Percentiles rank a stretch among this genome's conserved stretches.
Evolutionary conservation across 2,797 vertebrate species (phyloP).

Genomic region (Cossypha caffra): DNA sequence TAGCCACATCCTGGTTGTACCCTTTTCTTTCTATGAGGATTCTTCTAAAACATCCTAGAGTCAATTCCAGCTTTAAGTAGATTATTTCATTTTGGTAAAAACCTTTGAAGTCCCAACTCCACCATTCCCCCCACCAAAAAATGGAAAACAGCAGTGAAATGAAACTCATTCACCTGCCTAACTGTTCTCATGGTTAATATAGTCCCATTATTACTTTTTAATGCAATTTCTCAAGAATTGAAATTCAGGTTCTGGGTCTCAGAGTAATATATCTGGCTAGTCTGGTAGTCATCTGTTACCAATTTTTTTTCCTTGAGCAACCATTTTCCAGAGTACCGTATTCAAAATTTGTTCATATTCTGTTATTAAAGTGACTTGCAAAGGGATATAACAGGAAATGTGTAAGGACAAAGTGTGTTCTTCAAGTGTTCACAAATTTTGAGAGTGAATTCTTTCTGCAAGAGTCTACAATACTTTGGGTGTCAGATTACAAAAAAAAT

Average conservation of each 20-base stretch:
- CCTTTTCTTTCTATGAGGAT: not conserved
- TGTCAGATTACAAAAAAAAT: not conserved
- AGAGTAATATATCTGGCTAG: not conserved
- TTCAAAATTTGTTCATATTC: not conserved
- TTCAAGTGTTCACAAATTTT: not conserved
- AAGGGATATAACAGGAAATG: not conserved
- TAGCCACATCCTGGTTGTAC: not conserved
- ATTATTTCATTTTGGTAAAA: not conserved
- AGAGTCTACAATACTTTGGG: not conserved
- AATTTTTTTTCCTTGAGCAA: not conserved
- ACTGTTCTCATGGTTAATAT: not conserved
- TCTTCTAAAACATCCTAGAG: not conserved
- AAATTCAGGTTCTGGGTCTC: not conserved
- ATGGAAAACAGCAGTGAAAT: not conserved
- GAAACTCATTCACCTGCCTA: not conserved
- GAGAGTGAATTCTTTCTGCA: not conserved
- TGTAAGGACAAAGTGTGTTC: not conserved
- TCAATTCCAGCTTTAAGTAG: not conserved
- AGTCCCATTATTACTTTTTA: not conserved
- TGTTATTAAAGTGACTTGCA: fast-evolving
- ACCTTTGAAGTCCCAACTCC: fast-evolving
- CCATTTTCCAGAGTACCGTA: not conserved
- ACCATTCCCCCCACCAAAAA: fast-evolving
- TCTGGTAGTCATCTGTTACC: not conserved
- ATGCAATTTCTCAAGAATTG: not conserved